A percentile compares a stretch with the other conserved stretches of the same genome.
Conservation (phyloP, 2,888 invertebrate species). For the Ennomos fuscantarius region DNA sequence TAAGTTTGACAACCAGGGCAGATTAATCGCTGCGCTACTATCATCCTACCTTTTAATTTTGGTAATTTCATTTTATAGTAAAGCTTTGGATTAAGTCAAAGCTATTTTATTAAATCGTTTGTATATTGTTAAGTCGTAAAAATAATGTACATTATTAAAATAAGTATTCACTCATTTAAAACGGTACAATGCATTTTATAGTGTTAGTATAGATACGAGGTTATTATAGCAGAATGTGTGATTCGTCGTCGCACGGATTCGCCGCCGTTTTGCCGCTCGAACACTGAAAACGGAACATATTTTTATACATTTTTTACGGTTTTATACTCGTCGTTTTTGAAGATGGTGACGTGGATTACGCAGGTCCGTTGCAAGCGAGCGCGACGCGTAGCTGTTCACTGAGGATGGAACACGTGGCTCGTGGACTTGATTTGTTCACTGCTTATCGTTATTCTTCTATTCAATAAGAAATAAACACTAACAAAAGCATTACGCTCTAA, state of each 20-base stretch:
- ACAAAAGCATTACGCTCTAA: too few relatives aligned
- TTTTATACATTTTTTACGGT: constrained; percentile 29
- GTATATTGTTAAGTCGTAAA: constrained; percentile 12
- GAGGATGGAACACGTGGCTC: too few relatives aligned
- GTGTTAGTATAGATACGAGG: constrained; percentile 7
- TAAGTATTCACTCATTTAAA: constrained; percentile 2
- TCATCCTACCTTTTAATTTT: too few relatives aligned
- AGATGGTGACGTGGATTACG: background rate
- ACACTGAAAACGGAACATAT: constrained; percentile 10
- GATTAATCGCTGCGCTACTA: too few relatives aligned
- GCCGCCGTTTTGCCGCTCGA: constrained; percentile 18
- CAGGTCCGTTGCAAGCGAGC: background rate
- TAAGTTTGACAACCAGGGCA: too few relatives aligned
- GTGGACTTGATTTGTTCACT: too few relatives aligned
- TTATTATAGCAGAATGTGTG: background rate
- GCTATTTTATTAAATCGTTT: constrained; percentile 5
- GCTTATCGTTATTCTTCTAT: too few relatives aligned
- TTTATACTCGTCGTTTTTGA: constrained; percentile 17
- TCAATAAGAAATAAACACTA: too few relatives aligned
- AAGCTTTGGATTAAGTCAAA: too few relatives aligned
- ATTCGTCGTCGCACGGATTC: background rate
- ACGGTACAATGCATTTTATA: constrained; percentile 9
- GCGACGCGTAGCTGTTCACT: too few relatives aligned
- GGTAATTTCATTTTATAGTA: too few relatives aligned
- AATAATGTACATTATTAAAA: background rate